Evolutionary conservation across 1,140 invertebrate species (phyloP), one percentile per base, ranked within the genome.

Genomic region (Zaprionus camerounensis): DNA sequence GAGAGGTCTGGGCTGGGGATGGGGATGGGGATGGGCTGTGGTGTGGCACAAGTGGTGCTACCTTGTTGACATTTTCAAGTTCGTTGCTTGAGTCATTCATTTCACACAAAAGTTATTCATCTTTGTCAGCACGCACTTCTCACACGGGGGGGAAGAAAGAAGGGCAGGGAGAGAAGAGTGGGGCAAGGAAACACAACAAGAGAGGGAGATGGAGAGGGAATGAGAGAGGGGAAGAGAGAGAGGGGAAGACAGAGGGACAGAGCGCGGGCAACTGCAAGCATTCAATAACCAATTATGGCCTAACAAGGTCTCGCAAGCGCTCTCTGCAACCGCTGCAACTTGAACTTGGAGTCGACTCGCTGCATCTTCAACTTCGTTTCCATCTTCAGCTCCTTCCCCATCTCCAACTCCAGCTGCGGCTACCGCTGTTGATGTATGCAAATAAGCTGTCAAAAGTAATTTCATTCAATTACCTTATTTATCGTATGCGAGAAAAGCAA

Each of bases 381-480:
- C 70, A 53, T 22, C 57, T 84, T 46, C 51, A 51, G 38, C 57
- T 66, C 65, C 34, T 44, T 20, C 64, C 62, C 31, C 31, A 38
- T 46, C 76, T 56, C 24, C 55, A 31, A 38, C 34, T 51, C 49
- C 41, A 66, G 76, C 76, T 76, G 68, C 82, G 78, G 64, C 69
- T 62, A 64, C 24, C 59, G 78, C 72, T 85, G 82, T 91, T 90
- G 85, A 90, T 90, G 81, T 91, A 90, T 90, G 85, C 85, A 90
- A 90, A 90, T 90, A 90, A 90, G 85, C 85, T 90, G 85, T 90
- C 85, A 90, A 90, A 90, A 90, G 85, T 91, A 90, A 90, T 90
- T 90, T 90, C 86, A 90, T 90, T 90, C 85, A 90, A 90, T 90
- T 90, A 90, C 85, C 85, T 90, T 90, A 91, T 90, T 90, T 90